A percentile compares a stretch with the other conserved stretches of the same genome.
phyloP scores from a whole-genome alignment of 2,888 invertebrate genomes.

The Chymomyza caudatula region DNA sequence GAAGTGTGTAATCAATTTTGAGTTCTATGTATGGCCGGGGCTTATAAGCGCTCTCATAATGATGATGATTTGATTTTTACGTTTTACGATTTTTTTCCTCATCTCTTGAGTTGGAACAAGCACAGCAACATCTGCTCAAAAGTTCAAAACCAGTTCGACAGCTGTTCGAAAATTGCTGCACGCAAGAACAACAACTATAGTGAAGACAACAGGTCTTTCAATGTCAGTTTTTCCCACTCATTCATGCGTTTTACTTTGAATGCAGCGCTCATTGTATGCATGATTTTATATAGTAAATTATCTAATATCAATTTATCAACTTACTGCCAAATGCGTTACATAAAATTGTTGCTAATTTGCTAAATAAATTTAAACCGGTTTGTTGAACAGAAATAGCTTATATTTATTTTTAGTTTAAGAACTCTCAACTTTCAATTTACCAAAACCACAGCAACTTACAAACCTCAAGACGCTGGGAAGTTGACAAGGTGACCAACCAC shows the following conservation, averaged over 20 bases:
- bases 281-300: not conserved
- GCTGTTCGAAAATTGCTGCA: conserved; percentile 31
- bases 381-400: not conserved
- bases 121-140: conserved; percentile 47
- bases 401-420: not conserved
- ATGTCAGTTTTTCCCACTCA: conserved; percentile 54
- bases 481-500: not conserved
- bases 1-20: not conserved
- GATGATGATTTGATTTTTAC: not conserved
- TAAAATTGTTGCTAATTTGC: conserved; percentile 7
- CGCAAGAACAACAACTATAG: not conserved
- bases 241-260: conserved; percentile 26
- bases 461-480: not conserved
- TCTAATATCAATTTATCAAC: conserved; percentile 37
- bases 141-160: conserved; percentile 56
- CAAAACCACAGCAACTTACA: not conserved
- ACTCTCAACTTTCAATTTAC: conserved; percentile 9
- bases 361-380: not conserved
- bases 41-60: not conserved
- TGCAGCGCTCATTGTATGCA: not conserved
- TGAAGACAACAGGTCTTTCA: conserved; percentile 34
- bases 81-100: not conserved
- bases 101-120: not conserved
- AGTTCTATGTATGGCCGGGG: not conserved
- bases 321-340: conserved; percentile 37